A percentile compares a stretch with the other conserved stretches of the same genome.
Evolutionary conservation across 2,888 invertebrate species (phyloP).

Genomic region (Dolichomitus sp.): DNA sequence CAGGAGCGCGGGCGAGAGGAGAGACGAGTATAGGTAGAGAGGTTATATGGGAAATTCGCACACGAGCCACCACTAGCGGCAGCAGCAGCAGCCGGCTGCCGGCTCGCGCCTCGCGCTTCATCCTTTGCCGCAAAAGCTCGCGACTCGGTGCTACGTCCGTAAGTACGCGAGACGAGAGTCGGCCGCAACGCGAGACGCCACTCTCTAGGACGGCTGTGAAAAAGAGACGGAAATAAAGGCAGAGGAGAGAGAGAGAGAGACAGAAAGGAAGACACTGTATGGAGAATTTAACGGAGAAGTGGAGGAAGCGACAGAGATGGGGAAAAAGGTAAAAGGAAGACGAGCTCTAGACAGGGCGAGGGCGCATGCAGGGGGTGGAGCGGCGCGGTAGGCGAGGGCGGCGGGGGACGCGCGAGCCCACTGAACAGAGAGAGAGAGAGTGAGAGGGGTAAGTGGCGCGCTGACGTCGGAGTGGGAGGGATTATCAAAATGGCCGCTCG

Average conservation of each 20-base stretch:
- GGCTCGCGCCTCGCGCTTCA: constrained; percentile 65
- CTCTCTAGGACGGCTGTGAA: constrained; percentile 51
- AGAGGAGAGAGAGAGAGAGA: constrained; percentile 65
- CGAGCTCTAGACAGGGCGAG: constrained; percentile 56
- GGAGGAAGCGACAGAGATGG: constrained; percentile 56
- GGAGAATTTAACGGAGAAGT: constrained; percentile 46
- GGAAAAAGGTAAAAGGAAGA: constrained; percentile 58
- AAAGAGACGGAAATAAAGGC: constrained; percentile 54
- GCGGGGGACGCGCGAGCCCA: constrained; percentile 58
- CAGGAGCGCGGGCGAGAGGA: constrained; percentile 51
- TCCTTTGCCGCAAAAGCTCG: constrained; percentile 78
- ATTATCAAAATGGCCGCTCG: constrained; percentile 85
- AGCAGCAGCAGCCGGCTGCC: constrained; percentile 59
- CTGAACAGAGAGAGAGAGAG: constrained; percentile 49
- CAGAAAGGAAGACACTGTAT: constrained; percentile 49
- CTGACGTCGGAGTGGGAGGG: constrained; percentile 79
- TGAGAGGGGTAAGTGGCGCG: constrained; percentile 71
- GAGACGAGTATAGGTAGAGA: constrained; percentile 39
- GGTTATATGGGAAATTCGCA: constrained; percentile 71
- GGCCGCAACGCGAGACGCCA: not conserved
- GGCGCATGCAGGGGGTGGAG: constrained; percentile 20
- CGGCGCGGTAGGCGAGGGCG: constrained; percentile 4
- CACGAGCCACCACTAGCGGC: constrained; percentile 74
- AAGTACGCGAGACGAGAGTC: constrained; percentile 61
- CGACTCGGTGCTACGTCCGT: constrained; percentile 60